Conservation (phyloP, 2,888 invertebrate species). For the Celastrina argiolus region DNA sequence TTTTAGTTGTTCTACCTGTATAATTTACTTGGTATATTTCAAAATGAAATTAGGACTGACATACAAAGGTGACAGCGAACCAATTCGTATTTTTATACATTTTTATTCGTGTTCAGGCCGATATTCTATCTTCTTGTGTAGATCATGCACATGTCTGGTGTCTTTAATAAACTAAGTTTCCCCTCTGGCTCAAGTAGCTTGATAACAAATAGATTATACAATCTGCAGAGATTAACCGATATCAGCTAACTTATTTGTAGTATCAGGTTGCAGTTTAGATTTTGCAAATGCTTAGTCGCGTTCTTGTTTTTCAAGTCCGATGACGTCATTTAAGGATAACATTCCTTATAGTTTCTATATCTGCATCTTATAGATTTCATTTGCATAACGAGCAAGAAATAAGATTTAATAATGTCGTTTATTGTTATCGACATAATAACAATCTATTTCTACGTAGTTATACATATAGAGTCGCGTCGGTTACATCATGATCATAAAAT, state of each 20-base stretch:
- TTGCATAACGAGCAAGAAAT: constrained; percentile 23
- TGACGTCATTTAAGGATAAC: constrained; percentile 34
- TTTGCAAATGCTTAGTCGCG: constrained; percentile 43
- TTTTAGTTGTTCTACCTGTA: background rate
- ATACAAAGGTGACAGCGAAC: background rate
- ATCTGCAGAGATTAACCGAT: constrained; percentile 31
- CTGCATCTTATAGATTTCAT: constrained; percentile 22
- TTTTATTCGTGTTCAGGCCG: background rate
- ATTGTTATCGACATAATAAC: constrained; percentile 15
- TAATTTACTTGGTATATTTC: background rate
- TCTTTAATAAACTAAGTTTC: background rate
- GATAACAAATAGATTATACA: background rate
- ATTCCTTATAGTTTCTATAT: constrained; percentile 28
- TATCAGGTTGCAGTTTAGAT: constrained; percentile 37
- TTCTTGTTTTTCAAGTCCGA: constrained; percentile 36
- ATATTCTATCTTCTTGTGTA: background rate
- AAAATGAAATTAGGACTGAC: background rate
- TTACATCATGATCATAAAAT: constrained; percentile 1
- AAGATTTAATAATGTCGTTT: constrained; percentile 25
- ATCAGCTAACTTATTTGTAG: constrained; percentile 26
- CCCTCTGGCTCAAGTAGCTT: background rate
- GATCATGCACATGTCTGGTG: background rate
- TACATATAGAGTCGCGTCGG: background rate
- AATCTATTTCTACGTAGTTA: constrained; percentile 10
- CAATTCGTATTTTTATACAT: background rate